Conservation (phyloP, 2,113 vertebrate genomes). For the Upupa epops region DNA sequence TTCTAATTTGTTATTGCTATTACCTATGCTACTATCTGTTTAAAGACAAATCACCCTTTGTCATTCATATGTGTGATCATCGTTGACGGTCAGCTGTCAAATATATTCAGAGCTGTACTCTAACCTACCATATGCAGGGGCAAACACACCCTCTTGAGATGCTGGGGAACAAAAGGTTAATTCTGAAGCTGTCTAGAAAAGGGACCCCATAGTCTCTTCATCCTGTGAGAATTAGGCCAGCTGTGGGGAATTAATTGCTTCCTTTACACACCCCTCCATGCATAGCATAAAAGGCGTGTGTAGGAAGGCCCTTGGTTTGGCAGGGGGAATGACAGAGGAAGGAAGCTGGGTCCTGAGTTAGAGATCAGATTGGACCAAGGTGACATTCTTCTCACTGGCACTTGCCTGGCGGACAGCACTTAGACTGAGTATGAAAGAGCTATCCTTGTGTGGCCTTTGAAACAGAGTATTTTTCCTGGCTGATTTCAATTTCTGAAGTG, state of each 20-base stretch:
- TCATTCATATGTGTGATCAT: background rate
- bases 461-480: background rate
- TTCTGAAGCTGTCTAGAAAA: background rate
- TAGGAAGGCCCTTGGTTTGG: background rate
- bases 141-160: background rate
- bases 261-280: background rate
- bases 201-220: background rate
- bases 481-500: background rate
- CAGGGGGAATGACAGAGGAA: background rate
- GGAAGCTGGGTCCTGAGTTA: background rate
- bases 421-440: background rate
- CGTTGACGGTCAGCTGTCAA: background rate
- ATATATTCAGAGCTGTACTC: background rate
- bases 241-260: conserved; percentile 54
- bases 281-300: background rate
- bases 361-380: background rate
- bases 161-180: conserved; percentile 6
- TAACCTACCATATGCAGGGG: background rate
- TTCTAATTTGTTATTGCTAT: background rate
- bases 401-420: background rate
- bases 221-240: conserved; percentile 31
- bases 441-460: background rate
- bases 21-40: background rate
- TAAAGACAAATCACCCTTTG: background rate
- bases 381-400: rapidly evolving